Evolutionary conservation across 2,113 vertebrate genomes (phyloP), one percentile per base, ranked within the genome.

Genomic region (Balaeniceps rex): DNA sequence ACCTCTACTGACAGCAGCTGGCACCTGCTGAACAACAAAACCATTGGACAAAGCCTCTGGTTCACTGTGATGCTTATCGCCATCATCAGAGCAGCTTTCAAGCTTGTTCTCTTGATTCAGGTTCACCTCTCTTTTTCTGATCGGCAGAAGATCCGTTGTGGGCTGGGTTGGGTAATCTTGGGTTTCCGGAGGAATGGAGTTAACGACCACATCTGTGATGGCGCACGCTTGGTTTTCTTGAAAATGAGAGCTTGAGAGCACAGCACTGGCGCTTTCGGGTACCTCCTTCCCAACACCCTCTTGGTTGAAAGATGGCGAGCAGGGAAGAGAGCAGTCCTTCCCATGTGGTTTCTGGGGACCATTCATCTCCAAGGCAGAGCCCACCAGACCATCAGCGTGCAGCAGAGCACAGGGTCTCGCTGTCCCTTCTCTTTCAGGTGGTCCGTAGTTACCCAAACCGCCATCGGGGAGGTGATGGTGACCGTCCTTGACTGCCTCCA

Each of bases 131-230:
- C 93, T 65, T 88, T 90, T 86, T 90, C 90, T 76, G 75, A 65
- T 36, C 15, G 52, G 96, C 78, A 97, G 78, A 44, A 98, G 80
- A 68, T 98, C 87, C 0, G 3, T 92, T 8, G 58, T 34, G 33
- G 93, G 74, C 34, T 94, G 82, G 38, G 93, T 44, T 65, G 98
- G 94, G 82, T 90, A 95, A 28, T 92, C 92, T 80, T 92, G 91
- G 40, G 61, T 93, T 94, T 98, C 92, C 46, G 88, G 65, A 74
- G 84, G 70, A 28, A 42, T 15, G 57, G 88, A 93, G 18, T 40
- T 44, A n/a, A 87, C 0, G 0, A 24, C 65, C 2, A 13, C 14
- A 11, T 74, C 87, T 19, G 77, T 52, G 60, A 65, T 9, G 33
- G 91, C 25, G 78, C 77, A 49, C 0, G 9, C 26, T 18, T 51